phyloP scores from a whole-genome alignment of 2,888 invertebrate genomes.

The Steromphala cineraria region DNA sequence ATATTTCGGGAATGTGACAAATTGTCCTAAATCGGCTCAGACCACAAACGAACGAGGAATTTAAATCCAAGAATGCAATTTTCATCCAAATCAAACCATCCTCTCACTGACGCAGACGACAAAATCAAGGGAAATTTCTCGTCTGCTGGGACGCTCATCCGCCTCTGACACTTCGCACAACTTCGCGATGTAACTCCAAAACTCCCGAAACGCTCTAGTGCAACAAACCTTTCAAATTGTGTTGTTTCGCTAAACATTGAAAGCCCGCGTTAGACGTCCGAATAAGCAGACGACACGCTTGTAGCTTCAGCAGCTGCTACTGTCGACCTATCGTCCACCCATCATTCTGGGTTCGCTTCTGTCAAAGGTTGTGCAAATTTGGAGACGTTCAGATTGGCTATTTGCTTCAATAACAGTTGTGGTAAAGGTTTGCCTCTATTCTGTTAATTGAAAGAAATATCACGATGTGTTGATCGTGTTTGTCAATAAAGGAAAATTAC shows the following conservation, averaged over 20 bases:
- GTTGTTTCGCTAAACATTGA: constrained; percentile 11
- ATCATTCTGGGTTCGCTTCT: not conserved
- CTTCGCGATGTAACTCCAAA: not conserved
- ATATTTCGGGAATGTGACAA: no score
- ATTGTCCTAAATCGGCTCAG: no score
- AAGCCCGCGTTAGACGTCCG: not conserved
- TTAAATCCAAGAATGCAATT: no score
- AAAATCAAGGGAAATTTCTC: no score
- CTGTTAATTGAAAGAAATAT: not conserved
- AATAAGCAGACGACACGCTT: constrained; percentile 14
- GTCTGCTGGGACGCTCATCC: no score
- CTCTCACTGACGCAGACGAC: no score
- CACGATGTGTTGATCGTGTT: not conserved
- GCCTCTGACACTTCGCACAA: not conserved
- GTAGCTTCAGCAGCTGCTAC: not conserved
- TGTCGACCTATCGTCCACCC: constrained; percentile 1
- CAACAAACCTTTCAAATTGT: not conserved
- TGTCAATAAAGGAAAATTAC: not conserved
- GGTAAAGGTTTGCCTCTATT: not conserved
- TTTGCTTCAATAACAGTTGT: not conserved
- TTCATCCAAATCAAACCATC: no score
- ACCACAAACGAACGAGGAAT: no score
- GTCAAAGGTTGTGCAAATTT: not conserved
- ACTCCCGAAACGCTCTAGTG: not conserved
- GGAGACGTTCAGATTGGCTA: not conserved